Evolutionary conservation across 2,113 vertebrate species (phyloP), one percentile per base, ranked within the genome.

Genomic region (Coturnix japonica): DNA sequence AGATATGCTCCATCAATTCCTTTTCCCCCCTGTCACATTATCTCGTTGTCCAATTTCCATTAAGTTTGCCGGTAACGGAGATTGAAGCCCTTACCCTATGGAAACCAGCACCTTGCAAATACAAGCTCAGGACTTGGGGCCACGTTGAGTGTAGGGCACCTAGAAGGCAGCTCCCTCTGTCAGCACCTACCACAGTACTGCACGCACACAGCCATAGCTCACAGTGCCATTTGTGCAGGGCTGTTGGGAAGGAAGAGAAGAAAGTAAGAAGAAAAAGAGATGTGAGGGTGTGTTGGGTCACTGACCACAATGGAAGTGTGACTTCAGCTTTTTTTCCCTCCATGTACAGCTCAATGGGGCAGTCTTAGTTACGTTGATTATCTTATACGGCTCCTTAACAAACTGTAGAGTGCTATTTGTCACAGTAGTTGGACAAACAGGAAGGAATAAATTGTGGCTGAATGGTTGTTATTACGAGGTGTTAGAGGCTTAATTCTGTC

Each of bases 141-240:
- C 14, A 0, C 2, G 0, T 17, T 9, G 6, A 46, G 47, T 26
- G 8, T 25, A 64, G n/a, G 25, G 3, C 31, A 15, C 25, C 7
- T 30, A 2, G 56, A 65, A 37, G 21, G 57, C 53, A 57, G 25
- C 44, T 93, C 15, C 31, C 14, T 31, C 61, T 60, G 81, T 26
- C 56, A 46, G 25, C 46, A 3, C 5, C 4, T 20, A 30, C 51
- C 67, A 4, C 65, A 0, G 15, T 60, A 77, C 30, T 10, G 1
- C 44, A 6, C 6, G 4, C 6, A 7, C 2, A 0, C 17, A 15
- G 10, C 64, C 1, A 0, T 28, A 22, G 31, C 19, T 28, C 26
- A 6, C 1, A 1, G 6, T 79, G 54, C 31, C 2, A 0, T 1
- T 47, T 57, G 31, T 28, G 23, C 25, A 1, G 46, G 13, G 12